Base-by-base conservation (phyloP, 2,797 vertebrate genomes). In the Mastacembelus armatus region DNA sequence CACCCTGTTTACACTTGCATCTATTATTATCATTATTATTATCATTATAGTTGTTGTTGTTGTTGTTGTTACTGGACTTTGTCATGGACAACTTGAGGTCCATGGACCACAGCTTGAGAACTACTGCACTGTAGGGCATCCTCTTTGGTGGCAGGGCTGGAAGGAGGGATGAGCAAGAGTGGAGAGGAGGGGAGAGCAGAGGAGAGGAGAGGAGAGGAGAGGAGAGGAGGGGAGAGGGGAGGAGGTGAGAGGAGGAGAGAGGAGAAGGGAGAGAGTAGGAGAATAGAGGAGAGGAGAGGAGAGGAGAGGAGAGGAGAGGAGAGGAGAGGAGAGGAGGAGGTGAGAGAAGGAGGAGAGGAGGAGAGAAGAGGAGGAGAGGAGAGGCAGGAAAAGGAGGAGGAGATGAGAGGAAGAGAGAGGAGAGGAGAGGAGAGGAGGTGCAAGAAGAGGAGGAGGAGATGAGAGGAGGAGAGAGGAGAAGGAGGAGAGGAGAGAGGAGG, bases 261-360 rank as follows among this genome's bases (percentile, higher is more conserved):
- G 27, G 26, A 70, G 56, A 48, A 55, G 64, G 68, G 52, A n/a
- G n/a, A n/a, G n/a, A n/a, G n/a, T n/a, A n/a, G n/a, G n/a, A n/a
- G n/a, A n/a, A n/a, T n/a, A n/a, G 65, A 63, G 43, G 56, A 57
- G 71, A 38, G 45, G 69, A 72, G 74, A 67, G 74, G 81, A 85
- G 88, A 86, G 85, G 88, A 90, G 84, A 89, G 88, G 88, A n/a
- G 65, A 63, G 43, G 56, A 57, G 71, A 38, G 45, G 69, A 72
- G 74, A 67, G 74, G 81, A 85, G 88, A 86, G 85, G 88, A 90
- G 84, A 89, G 88, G 88, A n/a, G n/a, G n/a, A n/a, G n/a, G n/a
- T n/a, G 62, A 54, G 27, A 42, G 19, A 21, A 26, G n/a, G 22
- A n/a, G 35, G 21, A 27, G 18, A n/a, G 14, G 15, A 35, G 50